Evolutionary conservation across 2,113 vertebrate species (phyloP).

Genomic region (Beaufortia kweichowensis): DNA sequence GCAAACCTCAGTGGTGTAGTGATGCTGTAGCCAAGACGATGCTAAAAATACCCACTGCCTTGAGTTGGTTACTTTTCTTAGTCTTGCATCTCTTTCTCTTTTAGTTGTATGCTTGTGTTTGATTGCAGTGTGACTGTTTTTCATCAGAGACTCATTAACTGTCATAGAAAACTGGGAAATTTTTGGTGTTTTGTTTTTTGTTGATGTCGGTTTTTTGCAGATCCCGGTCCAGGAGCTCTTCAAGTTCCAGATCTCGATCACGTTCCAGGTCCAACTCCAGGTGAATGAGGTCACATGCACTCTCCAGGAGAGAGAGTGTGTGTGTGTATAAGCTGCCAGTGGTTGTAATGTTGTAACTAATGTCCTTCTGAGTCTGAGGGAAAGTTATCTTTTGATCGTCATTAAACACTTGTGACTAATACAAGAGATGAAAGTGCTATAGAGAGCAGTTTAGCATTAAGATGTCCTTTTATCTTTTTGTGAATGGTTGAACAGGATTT

Average conservation of each 20-base stretch:
- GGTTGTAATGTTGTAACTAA: conserved; percentile 54
- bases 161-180: conserved; percentile 41
- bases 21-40: too few species aligned
- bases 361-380: conserved; percentile 47
- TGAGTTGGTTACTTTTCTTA: too few species aligned
- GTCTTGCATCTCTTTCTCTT: background rate
- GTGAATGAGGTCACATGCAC: conserved; percentile 98
- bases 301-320: conserved; percentile 81
- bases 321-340: conserved; percentile 58
- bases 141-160: background rate
- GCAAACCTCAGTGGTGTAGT: too few species aligned
- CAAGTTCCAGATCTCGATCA: conserved; percentile 95
- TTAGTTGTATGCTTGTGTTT: background rate
- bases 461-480: background rate
- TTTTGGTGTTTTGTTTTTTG: conserved; percentile 13
- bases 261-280: conserved; percentile 98
- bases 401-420: background rate
- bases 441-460: background rate
- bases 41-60: too few species aligned
- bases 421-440: background rate
- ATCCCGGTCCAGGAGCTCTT: conserved; percentile 94
- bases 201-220: conserved; percentile 77
- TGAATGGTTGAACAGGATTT: background rate
- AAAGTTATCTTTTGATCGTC: conserved; percentile 1
- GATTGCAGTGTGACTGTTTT: background rate